Conservation (phyloP, 2,797 vertebrate genomes). For the Astyanax mexicanus region DNA sequence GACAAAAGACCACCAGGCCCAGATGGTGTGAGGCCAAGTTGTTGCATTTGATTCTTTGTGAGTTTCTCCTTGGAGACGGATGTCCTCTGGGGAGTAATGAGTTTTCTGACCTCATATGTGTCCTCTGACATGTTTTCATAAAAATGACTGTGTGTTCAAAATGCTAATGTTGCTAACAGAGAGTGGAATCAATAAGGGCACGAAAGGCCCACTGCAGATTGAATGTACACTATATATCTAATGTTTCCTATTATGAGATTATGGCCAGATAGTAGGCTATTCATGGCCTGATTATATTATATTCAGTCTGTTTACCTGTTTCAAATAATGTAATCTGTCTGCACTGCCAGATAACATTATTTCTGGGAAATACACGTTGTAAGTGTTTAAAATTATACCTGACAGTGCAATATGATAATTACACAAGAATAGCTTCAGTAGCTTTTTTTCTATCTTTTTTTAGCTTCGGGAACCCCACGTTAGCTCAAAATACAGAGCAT, state of each 20-base stretch:
- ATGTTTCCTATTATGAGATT: not conserved
- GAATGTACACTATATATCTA: not conserved
- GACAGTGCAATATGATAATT: not conserved
- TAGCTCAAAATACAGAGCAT: not conserved
- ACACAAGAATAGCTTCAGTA: not conserved
- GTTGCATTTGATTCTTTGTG: not conserved
- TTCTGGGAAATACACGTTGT: no score
- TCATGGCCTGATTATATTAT: not conserved
- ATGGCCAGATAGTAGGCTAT: not conserved
- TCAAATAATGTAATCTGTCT: not conserved
- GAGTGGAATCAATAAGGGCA: not conserved
- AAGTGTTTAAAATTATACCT: not conserved
- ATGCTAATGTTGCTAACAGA: not conserved
- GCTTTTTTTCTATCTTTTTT: no score
- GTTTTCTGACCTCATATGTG: not conserved
- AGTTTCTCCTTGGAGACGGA: not conserved
- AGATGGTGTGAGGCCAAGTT: not conserved
- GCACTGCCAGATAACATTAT: not conserved
- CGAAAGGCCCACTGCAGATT: not conserved
- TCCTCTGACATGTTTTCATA: not conserved
- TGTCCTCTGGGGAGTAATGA: slow-evolving; percentile 6
- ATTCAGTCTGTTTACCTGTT: not conserved
- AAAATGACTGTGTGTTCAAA: not conserved
- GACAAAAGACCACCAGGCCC: not conserved
- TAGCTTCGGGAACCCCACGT: not conserved